A percentile compares a stretch with the other conserved stretches of the same genome.
These are phyloP conservation scores for Rotaria magnacalcarata DNA, from an alignment of 2,888 invertebrate species.

Conservation along the genomic window DNA sequence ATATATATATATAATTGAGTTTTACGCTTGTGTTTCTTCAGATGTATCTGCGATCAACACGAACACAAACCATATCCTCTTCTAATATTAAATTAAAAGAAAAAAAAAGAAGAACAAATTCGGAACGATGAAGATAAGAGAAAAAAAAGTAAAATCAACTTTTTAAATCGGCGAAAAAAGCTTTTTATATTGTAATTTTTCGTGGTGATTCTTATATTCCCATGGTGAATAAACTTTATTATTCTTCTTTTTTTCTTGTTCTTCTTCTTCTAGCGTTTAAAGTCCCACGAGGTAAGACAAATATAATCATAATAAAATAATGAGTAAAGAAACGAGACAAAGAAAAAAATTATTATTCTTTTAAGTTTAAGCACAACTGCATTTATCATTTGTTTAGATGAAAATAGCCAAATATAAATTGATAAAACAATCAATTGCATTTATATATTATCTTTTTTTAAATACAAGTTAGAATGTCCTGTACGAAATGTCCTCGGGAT, in stretches of 20 bases:
- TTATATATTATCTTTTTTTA: no score
- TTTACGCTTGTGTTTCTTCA: not conserved
- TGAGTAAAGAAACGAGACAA: not conserved
- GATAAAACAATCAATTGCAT: not conserved
- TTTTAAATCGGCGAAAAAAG: not conserved
- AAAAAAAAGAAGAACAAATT: not conserved
- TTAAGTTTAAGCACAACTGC: not conserved
- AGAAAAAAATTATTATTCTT: not conserved
- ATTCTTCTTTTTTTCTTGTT: not conserved
- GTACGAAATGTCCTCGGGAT: no score
- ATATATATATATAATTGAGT: not conserved
- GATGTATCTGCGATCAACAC: not conserved
- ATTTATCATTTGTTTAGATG: not conserved
- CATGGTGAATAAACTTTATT: not conserved
- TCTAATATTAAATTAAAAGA: not conserved
- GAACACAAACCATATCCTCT: not conserved
- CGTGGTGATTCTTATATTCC: not conserved
- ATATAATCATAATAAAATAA: not conserved
- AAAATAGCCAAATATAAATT: not conserved
- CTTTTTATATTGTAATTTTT: not conserved
- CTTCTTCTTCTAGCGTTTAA: not conserved
- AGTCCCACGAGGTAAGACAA: conserved; percentile 26
- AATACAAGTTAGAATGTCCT: no score
- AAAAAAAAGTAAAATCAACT: not conserved
- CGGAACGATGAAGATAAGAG: not conserved